Evolutionary conservation across 2,888 invertebrate genomes (phyloP), one percentile per base, ranked within the genome.

Genomic region (Drosophila subquinaria): DNA sequence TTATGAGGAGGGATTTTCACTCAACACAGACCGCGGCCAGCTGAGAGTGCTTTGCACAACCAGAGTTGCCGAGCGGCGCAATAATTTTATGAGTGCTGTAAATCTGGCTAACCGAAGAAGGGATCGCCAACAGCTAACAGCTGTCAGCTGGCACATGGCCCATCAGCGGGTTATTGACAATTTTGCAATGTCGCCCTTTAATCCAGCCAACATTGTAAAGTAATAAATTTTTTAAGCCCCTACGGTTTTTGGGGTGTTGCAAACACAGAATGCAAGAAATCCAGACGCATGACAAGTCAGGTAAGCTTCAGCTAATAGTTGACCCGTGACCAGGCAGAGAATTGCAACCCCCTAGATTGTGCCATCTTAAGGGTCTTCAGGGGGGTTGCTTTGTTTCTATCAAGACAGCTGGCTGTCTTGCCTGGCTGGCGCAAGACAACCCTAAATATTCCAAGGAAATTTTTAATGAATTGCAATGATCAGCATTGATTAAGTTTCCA

Each of bases 141-240:
- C 75, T 82, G 81, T 60, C 85, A 85, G 82, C 82, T 85, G 84
- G 60, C 55, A 47, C 53, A 40, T 61, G 77, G 47, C 56, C 64
- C 72, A 57, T 63, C 47, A 60, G 27, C 43, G 67, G 71, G 69
- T 47, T 72, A 82, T 82, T 81, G 71, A 80, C 76, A 79, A 79
- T 69, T 73, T 73, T 76, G 71, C 75, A 53, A 67, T 72, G 59
- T 73, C 59, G 68, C 48, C 57, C n/a, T 30, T 63, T 68, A 81
- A 74, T 71, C 81, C 75, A 50, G 59, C 75, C 85, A 84, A 82
- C 77, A 84, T 80, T 79, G 81, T 87, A 79, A 82, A 84, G 59
- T 47, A 59, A 80, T 77, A 80, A 70, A 75, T 53, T 51, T 62
- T 51, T 55, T 50, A 61, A 60, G 62, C 52, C 63, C 48, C 33